Percentiles rank a stretch among this genome's conserved stretches.
Conservation (phyloP, 2,888 invertebrate genomes). For the Limnephilus lunatus region DNA sequence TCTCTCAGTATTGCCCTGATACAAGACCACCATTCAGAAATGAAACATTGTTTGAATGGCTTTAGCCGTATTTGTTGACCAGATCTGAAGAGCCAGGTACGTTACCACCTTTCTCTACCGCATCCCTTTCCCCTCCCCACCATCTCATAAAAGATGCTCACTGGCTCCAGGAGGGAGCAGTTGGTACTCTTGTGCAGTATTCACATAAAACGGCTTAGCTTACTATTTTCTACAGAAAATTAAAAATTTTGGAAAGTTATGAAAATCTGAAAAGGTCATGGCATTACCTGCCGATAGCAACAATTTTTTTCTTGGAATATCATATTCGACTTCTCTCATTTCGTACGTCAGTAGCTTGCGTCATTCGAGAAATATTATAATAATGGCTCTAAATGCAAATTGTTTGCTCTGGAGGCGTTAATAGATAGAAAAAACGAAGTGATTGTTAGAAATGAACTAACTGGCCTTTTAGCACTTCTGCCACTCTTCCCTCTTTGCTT, state of each 20-base stretch:
- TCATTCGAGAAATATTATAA: background rate
- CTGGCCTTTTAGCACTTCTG: background rate
- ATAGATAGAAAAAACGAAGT: background rate
- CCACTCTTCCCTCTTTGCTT: background rate
- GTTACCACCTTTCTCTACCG: too few relatives aligned
- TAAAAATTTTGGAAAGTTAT: background rate
- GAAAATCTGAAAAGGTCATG: background rate
- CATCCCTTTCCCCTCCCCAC: too few relatives aligned
- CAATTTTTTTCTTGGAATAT: background rate
- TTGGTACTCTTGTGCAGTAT: too few relatives aligned
- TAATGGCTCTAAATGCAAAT: background rate
- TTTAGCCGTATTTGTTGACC: too few relatives aligned
- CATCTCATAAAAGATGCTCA: too few relatives aligned
- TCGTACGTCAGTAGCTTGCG: background rate
- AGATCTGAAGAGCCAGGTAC: too few relatives aligned
- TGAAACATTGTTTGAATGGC: too few relatives aligned
- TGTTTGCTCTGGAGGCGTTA: background rate
- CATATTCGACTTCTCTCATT: background rate
- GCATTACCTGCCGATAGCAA: background rate
- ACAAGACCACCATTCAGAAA: too few relatives aligned
- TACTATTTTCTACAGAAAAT: too few relatives aligned
- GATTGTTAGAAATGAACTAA: background rate
- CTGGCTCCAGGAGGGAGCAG: too few relatives aligned
- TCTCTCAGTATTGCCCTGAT: too few relatives aligned
- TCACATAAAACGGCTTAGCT: too few relatives aligned